Evolutionary conservation across 2,797 vertebrate species (phyloP), one percentile per base, ranked within the genome.

Genomic region (Taenioides sp.): DNA sequence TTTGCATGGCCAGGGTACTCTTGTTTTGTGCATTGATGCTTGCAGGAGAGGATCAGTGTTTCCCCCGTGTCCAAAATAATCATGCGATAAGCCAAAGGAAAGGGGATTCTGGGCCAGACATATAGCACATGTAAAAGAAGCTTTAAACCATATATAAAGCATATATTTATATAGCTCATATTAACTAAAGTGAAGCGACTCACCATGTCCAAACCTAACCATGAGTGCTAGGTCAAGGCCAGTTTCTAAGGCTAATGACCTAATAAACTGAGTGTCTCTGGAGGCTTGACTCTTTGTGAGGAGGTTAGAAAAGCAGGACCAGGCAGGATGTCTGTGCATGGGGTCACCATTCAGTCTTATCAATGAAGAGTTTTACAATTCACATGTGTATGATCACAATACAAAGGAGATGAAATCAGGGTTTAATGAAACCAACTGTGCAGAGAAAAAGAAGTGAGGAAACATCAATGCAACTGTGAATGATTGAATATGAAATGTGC

Each of bases 281-380:
- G 86, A 82, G 77, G 74, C 54, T 80, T 67, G 68, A 75, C 77
- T 75, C 80, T 80, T 75, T 63, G 65, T 57, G 79, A 84, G 79
- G 59, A 74, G 87, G 88, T 92, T 90, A 89, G 82, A 84, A 89
- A 85, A 88, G 79, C 87, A 89, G 1, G 66, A 65, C 64, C 80
- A 79, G 79, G 80, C 86, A 91, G 90, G 89, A 89, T 86, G 86
- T 74, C 79, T 85, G 86, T 63, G 43, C 43, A 47, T 47, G 86
- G 77, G 78, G 79, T 84, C 82, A 77, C 75, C 86, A 86, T 78
- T 87, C 78, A 84, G 67, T 76, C 82, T 89, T 89, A 88, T 89
- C 86, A 77, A 49, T 78, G 71, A 18, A 17, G 62, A 55, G 70
- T 74, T 78, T 77, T 84, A 69, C 58, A 64, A 60, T 84, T 85